Conservation (phyloP, 2,797 vertebrate genomes). For the Anniella stebbinsi region DNA sequence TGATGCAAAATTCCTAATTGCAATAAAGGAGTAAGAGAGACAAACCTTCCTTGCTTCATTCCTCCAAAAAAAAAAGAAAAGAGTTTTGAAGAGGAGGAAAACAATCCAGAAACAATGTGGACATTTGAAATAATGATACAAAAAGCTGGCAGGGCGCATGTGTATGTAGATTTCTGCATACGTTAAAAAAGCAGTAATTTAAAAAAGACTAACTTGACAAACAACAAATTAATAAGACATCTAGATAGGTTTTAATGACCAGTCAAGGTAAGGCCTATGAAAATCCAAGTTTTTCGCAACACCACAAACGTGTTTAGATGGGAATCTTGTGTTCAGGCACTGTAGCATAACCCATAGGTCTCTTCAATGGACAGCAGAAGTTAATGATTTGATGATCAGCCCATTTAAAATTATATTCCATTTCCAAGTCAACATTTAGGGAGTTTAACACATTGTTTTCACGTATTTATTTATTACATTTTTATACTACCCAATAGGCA, state of each 20-base stretch:
- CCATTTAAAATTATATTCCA: constrained; percentile 28
- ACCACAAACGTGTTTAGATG: constrained; percentile 29
- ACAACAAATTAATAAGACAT: background rate
- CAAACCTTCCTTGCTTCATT: constrained; percentile 73
- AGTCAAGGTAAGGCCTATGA: constrained; percentile 35
- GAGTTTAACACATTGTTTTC: constrained; percentile 25
- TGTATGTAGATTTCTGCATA: background rate
- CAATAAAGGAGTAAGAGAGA: constrained; percentile 81
- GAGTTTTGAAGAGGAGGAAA: constrained; percentile 69
- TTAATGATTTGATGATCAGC: constrained; percentile 46
- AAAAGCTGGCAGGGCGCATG: constrained; percentile 39
- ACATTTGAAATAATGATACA: constrained; percentile 69
- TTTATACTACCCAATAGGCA: no score
- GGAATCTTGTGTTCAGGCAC: constrained; percentile 37
- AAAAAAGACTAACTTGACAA: constrained; percentile 46
- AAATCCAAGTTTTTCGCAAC: constrained; percentile 5
- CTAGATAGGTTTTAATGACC: background rate
- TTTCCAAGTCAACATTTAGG: constrained; percentile 49
- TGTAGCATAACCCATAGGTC: constrained; percentile 38
- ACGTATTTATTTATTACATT: background rate
- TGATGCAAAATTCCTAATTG: constrained; percentile 84
- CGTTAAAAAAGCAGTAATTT: background rate
- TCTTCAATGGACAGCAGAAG: constrained; percentile 41
- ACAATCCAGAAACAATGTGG: constrained; percentile 80
- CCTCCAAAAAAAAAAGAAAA: background rate